phyloP scores from a whole-genome alignment of 2,113 vertebrate genomes.

The Acanthochromis polyacanthus region DNA sequence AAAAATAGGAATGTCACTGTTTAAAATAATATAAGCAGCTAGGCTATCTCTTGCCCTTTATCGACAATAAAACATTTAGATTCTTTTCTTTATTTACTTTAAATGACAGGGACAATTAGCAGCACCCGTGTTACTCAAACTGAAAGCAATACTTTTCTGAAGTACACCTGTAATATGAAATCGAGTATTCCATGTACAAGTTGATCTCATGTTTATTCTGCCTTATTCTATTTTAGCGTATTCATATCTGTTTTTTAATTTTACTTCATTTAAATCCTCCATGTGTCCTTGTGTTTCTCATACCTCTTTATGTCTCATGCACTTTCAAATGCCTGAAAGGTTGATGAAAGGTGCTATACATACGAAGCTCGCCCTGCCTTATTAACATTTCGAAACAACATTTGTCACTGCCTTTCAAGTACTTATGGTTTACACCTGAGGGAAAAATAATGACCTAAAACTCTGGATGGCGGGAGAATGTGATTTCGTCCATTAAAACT shows the following conservation, averaged over 20 bases:
- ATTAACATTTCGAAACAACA: neutral
- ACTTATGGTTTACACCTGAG: conserved; percentile 8
- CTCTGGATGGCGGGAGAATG: neutral
- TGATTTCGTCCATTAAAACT: conserved; percentile 16
- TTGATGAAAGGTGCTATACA: neutral
- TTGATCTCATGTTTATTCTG: no score
- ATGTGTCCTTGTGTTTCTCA: neutral
- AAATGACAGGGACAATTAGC: conserved; percentile 30
- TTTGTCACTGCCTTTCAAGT: neutral
- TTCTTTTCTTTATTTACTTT: neutral
- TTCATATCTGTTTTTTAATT: no score
- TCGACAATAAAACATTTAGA: conserved; percentile 12
- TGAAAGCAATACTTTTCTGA: conserved; percentile 3
- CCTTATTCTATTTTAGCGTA: no score
- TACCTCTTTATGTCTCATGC: neutral
- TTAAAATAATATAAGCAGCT: conserved; percentile 35
- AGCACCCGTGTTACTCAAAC: conserved; percentile 19
- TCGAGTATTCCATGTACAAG: conserved; percentile 1
- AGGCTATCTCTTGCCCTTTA: conserved; percentile 25
- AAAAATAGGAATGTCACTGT: conserved; percentile 46
- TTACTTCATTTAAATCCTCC: neutral
- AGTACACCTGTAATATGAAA: neutral
- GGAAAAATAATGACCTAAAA: neutral
- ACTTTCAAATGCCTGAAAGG: neutral
- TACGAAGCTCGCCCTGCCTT: neutral